Evolutionary conservation across 92 coral and sea anemone species (phyloP).

Genomic region (Desmophyllum pertusum): DNA sequence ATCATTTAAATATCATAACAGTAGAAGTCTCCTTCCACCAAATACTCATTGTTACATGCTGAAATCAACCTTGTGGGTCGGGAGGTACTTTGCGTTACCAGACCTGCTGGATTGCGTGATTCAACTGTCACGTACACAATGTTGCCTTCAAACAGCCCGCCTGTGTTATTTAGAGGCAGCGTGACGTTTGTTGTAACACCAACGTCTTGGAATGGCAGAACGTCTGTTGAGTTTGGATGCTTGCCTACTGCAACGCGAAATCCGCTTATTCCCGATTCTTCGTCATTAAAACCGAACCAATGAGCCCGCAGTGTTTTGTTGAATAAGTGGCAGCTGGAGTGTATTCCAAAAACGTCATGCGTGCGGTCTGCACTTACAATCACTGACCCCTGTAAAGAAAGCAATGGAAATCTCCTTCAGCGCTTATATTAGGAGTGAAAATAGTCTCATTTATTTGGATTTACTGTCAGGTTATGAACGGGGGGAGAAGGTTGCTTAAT

Average conservation of each 20-base stretch:
- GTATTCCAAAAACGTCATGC: constrained; percentile 83
- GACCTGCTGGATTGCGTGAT: constrained; percentile 81
- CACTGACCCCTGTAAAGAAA: constrained; percentile 73
- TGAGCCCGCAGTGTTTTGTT: constrained; percentile 87
- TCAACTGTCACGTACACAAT: constrained; percentile 77
- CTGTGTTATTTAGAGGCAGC: constrained; percentile 30
- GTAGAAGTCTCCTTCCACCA: constrained; percentile 73
- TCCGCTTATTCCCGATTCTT: constrained; percentile 76
- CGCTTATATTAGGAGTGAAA: neutral
- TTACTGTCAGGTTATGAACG: neutral
- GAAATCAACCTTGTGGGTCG: constrained; percentile 87
- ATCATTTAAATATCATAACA: constrained; percentile 36
- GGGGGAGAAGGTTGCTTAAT: too few relatives aligned
- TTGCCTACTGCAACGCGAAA: constrained; percentile 79
- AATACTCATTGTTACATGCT: constrained; percentile 46
- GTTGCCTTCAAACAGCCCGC: constrained; percentile 72
- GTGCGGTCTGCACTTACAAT: constrained; percentile 86
- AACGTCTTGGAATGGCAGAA: constrained; percentile 59
- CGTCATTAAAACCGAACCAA: constrained; percentile 84
- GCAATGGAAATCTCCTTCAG: neutral
- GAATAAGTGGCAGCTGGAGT: constrained; percentile 82
- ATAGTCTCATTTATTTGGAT: neutral
- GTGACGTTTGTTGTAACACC: constrained; percentile 62
- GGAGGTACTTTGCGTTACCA: constrained; percentile 61
- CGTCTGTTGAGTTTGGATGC: constrained; percentile 44